Evolutionary conservation across 2,888 invertebrate species (phyloP), one percentile per base, ranked within the genome.

Genomic region (Liodrosophila aerea): DNA sequence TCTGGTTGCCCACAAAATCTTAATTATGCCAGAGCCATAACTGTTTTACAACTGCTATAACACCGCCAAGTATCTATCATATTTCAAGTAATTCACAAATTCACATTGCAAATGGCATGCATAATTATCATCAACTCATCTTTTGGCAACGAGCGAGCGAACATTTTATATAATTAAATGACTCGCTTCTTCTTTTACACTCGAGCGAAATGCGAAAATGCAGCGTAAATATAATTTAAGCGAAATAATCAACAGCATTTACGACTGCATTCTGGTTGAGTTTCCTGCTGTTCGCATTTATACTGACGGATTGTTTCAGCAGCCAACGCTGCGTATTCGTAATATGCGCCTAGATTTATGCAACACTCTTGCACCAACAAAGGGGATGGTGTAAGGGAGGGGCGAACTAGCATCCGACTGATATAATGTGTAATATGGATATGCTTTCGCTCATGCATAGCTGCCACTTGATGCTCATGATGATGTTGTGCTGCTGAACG

Each of bases 341-440:
- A 64, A 77, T 74, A 68, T 71, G 56, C 64, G 68, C 68, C 58
- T 39, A 56, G 73, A 69, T 75, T 67, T 75, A 85, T 82, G 78
- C 75, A 62, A 52, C 47, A 44, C 31, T 43, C 51, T 75, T 60
- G 59, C 63, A 34, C 7, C 53, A 27, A 9, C 13, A 37, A 7
- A 0, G 15, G 2, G 5, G 43, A 8, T 11, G 7, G 18, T 4
- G 12, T n/a, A 13, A 5, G 34, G 12, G 16, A 18, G 9, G 34
- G 36, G 18, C 7, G 8, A n/a, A n/a, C n/a, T n/a, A 16, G 45
- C 11, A 46, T 27, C 22, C 22, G 22, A 33, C 43, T 43, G 50
- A 45, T 52, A 52, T 69, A 58, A 68, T 65, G 58, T 64, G 52
- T 46, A 45, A 53, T 68, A 41, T 62, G 63, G 59, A 76, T 63